These are phyloP conservation scores for Oenanthe melanoleuca DNA, from an alignment of 2,113 vertebrate genomes.

Conservation along the genomic window DNA sequence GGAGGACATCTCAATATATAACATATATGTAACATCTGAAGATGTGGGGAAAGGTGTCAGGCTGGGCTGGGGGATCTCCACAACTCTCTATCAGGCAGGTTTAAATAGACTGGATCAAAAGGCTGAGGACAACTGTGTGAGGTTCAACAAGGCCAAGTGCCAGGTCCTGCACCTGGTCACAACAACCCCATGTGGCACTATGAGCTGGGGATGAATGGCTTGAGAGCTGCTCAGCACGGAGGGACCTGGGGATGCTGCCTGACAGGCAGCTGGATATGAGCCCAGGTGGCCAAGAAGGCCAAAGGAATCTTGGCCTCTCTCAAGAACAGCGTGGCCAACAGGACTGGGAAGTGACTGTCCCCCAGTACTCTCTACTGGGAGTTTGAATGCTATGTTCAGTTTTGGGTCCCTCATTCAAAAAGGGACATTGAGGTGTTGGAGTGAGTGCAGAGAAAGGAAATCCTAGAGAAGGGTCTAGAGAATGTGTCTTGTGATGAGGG, in stretches of 20 bases:
- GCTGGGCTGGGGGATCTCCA: background rate
- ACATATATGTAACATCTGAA: background rate
- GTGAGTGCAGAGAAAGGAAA: background rate
- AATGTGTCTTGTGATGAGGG: background rate
- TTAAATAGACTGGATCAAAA: background rate
- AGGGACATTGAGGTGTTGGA: background rate
- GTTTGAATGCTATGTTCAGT: background rate
- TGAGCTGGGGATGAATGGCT: background rate
- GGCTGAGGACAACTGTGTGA: background rate
- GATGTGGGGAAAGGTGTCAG: background rate
- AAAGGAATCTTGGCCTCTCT: background rate
- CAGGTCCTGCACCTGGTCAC: background rate
- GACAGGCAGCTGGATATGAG: background rate
- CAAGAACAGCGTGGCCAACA: background rate
- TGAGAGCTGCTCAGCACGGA: background rate
- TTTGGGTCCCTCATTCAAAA: background rate
- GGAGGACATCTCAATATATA: background rate
- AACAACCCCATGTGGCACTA: background rate
- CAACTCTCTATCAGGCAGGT: background rate
- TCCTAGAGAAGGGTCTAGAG: background rate
- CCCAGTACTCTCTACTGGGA: background rate
- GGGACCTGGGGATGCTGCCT: background rate
- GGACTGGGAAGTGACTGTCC: background rate
- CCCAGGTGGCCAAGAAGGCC: background rate
- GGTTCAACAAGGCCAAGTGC: background rate